These are phyloP conservation scores for Spea bombifrons DNA, from an alignment of 2,113 vertebrate genomes.

Conservation along the genomic window DNA sequence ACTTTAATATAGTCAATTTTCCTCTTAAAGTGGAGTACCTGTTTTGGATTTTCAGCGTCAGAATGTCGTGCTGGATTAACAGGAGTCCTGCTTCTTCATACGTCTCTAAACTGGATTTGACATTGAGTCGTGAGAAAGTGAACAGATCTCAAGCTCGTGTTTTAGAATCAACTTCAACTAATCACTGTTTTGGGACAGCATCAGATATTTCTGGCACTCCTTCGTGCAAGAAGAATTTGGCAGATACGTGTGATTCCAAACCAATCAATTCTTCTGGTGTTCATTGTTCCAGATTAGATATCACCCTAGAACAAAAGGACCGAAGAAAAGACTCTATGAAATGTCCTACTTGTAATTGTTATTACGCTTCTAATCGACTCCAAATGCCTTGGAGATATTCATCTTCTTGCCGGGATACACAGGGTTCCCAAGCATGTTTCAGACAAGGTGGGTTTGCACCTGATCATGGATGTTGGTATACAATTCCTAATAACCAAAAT, in stretches of 20 bases:
- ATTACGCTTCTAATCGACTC: conserved; percentile 32
- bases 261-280: conserved; percentile 47
- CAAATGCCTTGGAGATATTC: conserved; percentile 43
- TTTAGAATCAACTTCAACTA: conserved; percentile 46
- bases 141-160: conserved; percentile 42
- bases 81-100: conserved; percentile 52
- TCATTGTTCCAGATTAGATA: conserved; percentile 60
- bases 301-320: conserved; percentile 52
- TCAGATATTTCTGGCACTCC: conserved; percentile 44
- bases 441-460: conserved; percentile 25
- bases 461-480: conserved; percentile 43
- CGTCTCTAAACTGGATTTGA: conserved; percentile 57
- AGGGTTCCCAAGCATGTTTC: background rate
- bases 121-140: conserved; percentile 53
- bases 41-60: conserved; percentile 46
- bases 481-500: conserved; percentile 46
- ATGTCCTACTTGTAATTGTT: background rate
- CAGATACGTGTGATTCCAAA: conserved; percentile 45
- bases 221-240: conserved; percentile 29
- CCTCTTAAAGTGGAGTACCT: too few species aligned
- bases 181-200: conserved; percentile 49
- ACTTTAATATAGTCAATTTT: too few species aligned
- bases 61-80: conserved; percentile 57
- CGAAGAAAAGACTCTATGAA: conserved; percentile 46
- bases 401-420: conserved; percentile 31